Percentiles rank a stretch among this genome's conserved stretches.
These are phyloP conservation scores for Protonemura montana DNA, from an alignment of 2,888 invertebrate genomes.

Conservation along the genomic window DNA sequence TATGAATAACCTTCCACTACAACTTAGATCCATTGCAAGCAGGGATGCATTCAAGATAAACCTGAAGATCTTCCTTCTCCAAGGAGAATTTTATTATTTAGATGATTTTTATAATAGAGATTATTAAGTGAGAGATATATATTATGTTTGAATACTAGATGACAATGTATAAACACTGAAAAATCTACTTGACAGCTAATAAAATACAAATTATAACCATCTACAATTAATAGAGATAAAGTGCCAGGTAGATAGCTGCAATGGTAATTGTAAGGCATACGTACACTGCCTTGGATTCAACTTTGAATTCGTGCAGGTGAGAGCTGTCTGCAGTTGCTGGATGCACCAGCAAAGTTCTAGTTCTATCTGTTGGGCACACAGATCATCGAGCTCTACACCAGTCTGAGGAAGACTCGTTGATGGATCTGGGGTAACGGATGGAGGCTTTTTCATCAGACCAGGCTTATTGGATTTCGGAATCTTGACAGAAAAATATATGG, in stretches of 20 bases:
- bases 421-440: background rate
- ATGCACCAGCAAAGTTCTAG: constrained; percentile 83
- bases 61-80: no score
- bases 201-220: no score
- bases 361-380: constrained; percentile 68
- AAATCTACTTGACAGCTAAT: no score
- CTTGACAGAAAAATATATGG: background rate
- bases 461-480: background rate
- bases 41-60: no score
- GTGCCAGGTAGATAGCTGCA: background rate
- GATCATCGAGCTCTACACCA: background rate
- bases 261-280: constrained; percentile 45
- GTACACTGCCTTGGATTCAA: constrained; percentile 68
- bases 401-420: background rate
- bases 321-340: constrained; percentile 70
- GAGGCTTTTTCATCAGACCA: background rate
- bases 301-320: constrained; percentile 62
- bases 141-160: no score
- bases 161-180: no score
- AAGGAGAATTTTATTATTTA: no score
- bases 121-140: no score
- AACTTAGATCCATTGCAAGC: no score
- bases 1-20: no score
- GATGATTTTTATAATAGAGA: no score
- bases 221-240: constrained; percentile 30